A percentile compares a stretch with the other conserved stretches of the same genome.
Evolutionary conservation across 64 coral and sea anemone species (phyloP).

Genomic region (Hydrozoanthus tunicans): DNA sequence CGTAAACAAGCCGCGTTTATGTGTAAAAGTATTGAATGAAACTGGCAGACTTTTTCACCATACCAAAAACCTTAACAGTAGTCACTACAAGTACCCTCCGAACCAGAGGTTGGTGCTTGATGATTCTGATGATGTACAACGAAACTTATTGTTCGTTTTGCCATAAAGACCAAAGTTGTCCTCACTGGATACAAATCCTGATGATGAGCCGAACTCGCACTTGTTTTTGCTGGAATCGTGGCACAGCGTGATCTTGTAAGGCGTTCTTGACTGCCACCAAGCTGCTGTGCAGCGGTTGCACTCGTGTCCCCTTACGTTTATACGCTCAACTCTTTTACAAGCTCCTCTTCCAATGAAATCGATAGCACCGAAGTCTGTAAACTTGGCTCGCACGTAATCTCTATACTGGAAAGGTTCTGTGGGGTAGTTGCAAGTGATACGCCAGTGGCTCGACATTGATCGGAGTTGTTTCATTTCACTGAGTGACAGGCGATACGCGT

Average conservation of each 20-base stretch:
- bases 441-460: conserved; percentile 16
- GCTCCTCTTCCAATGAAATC: neutral
- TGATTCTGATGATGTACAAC: too few relatives aligned
- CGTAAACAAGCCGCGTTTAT: too few relatives aligned
- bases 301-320: neutral
- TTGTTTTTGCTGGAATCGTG: neutral
- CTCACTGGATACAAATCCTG: too few relatives aligned
- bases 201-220: neutral
- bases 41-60: too few relatives aligned
- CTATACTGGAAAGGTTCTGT: too few relatives aligned
- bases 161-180: neutral
- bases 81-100: neutral
- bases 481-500: too few relatives aligned
- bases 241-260: neutral
- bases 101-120: too few relatives aligned
- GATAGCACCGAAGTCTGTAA: neutral
- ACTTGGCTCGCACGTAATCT: neutral
- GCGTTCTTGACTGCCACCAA: conserved; percentile 1
- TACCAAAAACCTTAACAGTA: too few relatives aligned
- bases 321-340: neutral
- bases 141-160: neutral
- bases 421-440: conserved; percentile 45
- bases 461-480: too few relatives aligned
- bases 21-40: too few relatives aligned
- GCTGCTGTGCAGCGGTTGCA: conserved; percentile 8